Base-by-base conservation (phyloP, 2,797 vertebrate genomes). In the Microctenopoma lineatum region DNA sequence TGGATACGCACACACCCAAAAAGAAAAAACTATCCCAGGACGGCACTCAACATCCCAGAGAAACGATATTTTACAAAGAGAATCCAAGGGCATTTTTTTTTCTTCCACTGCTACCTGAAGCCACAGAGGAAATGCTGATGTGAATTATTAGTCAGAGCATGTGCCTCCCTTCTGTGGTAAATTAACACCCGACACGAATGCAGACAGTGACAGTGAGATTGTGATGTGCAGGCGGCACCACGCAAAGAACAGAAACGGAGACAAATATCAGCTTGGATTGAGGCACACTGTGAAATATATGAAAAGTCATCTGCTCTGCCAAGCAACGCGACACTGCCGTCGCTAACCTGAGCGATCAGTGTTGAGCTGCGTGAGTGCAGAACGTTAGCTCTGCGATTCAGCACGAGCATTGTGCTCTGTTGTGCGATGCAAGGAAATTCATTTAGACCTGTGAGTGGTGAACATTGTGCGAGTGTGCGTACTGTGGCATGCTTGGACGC, bases 81-180 rank as follows among this genome's bases (percentile, higher is more conserved):
- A 16, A n/a, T 32, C 7, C n/a, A 12, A 32, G 5, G 38, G 16
- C 44, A 27, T 44, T 44, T 27, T 25, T 26, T 12, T 54, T 15
- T 7, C 29, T 59, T 48, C 34, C n/a, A 15, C 44, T 1, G 39
- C 18, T 4, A 53, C 51, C 48, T 61, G 32, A 67, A 69, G 48
- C 59, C 65, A 3, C 63, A 3, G 57, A 75, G 63, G 41, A 71
- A 39, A 52, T 1, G 29, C 52, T 66, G 44, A 25, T 13, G 67
- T 64, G 78, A 71, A 73, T 80, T 62, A 87, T 77, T 29, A 77
- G 56, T 74, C 72, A 44, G 65, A 60, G 77, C 68, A 45, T 55
- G 70, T 62, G 58, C 41, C 53, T 52, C 47, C 69, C 66, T 59
- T 41, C 51, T 58, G 58, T 45, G 57, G 64, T 74, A 70, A 78